Percentiles rank a stretch among this genome's conserved stretches.
phyloP scores from a whole-genome alignment of 2,888 invertebrate species.

The Leptopilina syphax region DNA sequence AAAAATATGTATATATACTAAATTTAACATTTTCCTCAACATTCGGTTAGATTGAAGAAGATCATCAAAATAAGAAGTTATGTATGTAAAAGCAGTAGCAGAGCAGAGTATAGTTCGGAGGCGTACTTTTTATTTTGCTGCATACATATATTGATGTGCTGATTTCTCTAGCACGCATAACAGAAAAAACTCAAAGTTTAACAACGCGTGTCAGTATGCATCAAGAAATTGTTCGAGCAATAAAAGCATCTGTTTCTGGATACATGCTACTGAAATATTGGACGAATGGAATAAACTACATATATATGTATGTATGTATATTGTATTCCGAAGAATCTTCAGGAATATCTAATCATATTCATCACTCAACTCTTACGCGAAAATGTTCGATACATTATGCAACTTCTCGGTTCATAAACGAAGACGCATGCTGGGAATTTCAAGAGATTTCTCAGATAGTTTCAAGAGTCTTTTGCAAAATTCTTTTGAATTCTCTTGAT shows the following conservation, averaged over 20 bases:
- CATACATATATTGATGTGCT: neutral
- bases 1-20: too few species aligned
- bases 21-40: too few species aligned
- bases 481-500: constrained; percentile 48
- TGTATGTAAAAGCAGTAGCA: too few species aligned
- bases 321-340: constrained; percentile 45
- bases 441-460: constrained; percentile 54
- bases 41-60: too few species aligned
- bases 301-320: constrained; percentile 47
- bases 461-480: constrained; percentile 47
- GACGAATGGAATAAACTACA: constrained; percentile 42
- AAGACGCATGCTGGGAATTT: constrained; percentile 66
- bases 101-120: too few species aligned
- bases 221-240: constrained; percentile 71
- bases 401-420: constrained; percentile 73
- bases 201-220: constrained; percentile 75
- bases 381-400: constrained; percentile 72
- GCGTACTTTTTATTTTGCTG: too few species aligned
- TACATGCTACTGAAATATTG: constrained; percentile 47
- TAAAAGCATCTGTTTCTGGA: constrained; percentile 66
- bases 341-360: constrained; percentile 52
- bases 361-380: constrained; percentile 61
- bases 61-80: too few species aligned
- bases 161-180: constrained; percentile 64
- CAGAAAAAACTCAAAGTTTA: constrained; percentile 71